These are phyloP conservation scores for Oscheius sp. DNA, from an alignment of 2,888 invertebrate species.

Conservation along the genomic window DNA sequence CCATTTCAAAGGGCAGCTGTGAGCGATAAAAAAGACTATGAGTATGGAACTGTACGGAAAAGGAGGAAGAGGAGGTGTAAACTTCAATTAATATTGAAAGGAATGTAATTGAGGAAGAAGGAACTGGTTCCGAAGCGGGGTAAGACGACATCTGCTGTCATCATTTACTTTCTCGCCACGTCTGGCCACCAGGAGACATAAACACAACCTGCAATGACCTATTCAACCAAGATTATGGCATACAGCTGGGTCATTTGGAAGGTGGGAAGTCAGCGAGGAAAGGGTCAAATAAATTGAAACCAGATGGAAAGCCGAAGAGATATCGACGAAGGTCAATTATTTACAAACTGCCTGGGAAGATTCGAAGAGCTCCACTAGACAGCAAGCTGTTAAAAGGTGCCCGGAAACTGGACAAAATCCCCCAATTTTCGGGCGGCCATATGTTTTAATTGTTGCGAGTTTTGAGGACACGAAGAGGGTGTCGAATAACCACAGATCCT, in stretches of 20 bases:
- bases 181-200: slow-evolving; percentile 9
- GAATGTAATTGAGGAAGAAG: not conserved
- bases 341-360: not conserved
- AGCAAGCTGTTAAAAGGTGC: no score
- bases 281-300: not conserved
- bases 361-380: not conserved
- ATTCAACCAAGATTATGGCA: no score
- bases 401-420: not conserved
- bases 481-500: not conserved
- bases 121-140: not conserved
- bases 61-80: not conserved
- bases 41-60: not conserved
- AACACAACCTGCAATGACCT: no score
- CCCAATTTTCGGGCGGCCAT: not conserved
- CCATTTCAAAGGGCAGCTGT: not conserved
- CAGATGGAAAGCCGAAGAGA: not conserved
- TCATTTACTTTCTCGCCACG: slow-evolving; percentile 20
- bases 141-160: slow-evolving; percentile 13
- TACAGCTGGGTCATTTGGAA: not conserved
- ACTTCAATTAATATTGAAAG: not conserved
- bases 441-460: slow-evolving; percentile 14
- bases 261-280: not conserved
- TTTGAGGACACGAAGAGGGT: slow-evolving; percentile 6
- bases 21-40: not conserved
- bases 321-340: not conserved